phyloP scores from a whole-genome alignment of 2,888 invertebrate species.

The Athrips mouffetella region DNA sequence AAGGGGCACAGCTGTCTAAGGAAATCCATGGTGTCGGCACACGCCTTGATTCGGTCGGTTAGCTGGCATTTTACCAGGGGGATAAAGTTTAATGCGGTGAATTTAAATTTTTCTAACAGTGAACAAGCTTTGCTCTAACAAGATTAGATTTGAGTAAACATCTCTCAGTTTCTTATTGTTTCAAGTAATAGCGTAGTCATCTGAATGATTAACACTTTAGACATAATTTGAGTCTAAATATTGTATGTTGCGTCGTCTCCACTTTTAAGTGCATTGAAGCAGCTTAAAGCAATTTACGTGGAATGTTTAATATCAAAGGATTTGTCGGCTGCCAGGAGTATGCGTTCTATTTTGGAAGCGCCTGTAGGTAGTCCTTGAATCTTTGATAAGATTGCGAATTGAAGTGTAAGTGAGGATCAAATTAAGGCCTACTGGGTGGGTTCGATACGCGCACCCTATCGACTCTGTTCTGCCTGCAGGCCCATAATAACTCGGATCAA shows the following conservation, averaged over 20 bases:
- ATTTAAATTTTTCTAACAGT: constrained; percentile 38
- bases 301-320: neutral
- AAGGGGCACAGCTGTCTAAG: constrained; percentile 21
- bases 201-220: no score
- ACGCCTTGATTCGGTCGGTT: constrained; percentile 43
- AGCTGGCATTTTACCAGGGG: constrained; percentile 36
- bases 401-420: constrained; percentile 42
- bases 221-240: no score
- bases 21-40: constrained; percentile 28
- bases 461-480: constrained; percentile 31
- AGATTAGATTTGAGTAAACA: no score
- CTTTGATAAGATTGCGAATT: constrained; percentile 41
- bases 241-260: no score
- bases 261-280: neutral
- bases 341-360: constrained; percentile 1
- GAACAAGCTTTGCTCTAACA: constrained; percentile 9
- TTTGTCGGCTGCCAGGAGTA: neutral
- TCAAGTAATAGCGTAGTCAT: no score
- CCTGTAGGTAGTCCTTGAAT: constrained; percentile 1
- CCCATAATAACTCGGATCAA: constrained; percentile 48
- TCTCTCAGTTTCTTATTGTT: no score
- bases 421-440: constrained; percentile 38
- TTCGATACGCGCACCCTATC: constrained; percentile 33
- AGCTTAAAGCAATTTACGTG: neutral
- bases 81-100: constrained; percentile 42